phyloP scores from a whole-genome alignment of 1,140 invertebrate species.

The Prorops nasuta region DNA sequence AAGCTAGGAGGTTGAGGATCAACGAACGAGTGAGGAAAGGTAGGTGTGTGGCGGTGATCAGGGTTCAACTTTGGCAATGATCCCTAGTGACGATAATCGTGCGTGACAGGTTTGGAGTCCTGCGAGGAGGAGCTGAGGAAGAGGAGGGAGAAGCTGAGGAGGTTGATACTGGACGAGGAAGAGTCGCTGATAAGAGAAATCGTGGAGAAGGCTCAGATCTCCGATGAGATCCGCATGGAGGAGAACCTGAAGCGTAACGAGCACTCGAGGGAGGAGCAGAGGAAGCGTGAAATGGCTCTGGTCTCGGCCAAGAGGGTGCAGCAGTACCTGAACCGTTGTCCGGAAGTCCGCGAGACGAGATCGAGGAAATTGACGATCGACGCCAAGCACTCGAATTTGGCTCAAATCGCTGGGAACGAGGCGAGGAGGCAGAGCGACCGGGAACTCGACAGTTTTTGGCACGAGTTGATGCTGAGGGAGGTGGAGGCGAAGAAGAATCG shows the following conservation, averaged over 20 bases:
- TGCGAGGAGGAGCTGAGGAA: conserved; percentile 23
- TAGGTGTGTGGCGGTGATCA: too few relatives aligned
- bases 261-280: conserved; percentile 17
- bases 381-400: conserved; percentile 37
- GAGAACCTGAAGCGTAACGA: conserved; percentile 20
- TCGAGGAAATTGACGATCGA: conserved; percentile 25
- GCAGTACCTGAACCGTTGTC: conserved; percentile 30
- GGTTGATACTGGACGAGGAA: conserved; percentile 26
- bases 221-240: conserved; percentile 13
- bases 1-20: too few relatives aligned
- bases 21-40: too few relatives aligned
- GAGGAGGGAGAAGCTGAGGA: conserved; percentile 25
- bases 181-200: conserved; percentile 21
- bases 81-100: too few relatives aligned
- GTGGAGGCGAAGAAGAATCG: conserved; percentile 18
- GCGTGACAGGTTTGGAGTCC: conserved; percentile 19
- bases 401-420: conserved; percentile 39
- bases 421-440: conserved; percentile 17
- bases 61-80: too few relatives aligned
- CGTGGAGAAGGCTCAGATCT: conserved; percentile 18
- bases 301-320: conserved; percentile 37
- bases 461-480: conserved; percentile 29
- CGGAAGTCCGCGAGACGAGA: conserved; percentile 23
- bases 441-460: conserved; percentile 31
- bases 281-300: conserved; percentile 25